Evolutionary conservation across 1,140 invertebrate species (phyloP).

Genomic region (Drosophila leontia): DNA sequence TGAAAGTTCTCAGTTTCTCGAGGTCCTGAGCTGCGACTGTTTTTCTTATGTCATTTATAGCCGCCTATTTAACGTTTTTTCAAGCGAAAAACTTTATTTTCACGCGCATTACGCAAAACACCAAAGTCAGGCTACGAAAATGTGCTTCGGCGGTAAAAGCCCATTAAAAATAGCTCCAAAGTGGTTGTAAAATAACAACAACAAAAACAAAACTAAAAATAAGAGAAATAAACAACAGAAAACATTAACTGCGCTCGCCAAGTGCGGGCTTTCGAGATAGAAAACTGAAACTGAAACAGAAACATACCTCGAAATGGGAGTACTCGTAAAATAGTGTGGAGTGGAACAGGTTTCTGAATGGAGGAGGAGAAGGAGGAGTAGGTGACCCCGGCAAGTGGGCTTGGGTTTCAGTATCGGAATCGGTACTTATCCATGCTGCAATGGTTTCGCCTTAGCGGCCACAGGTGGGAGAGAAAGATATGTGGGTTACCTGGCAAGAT

Average conservation of each 20-base stretch:
- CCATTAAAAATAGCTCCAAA: conserved; percentile 76
- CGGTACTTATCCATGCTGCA: conserved; percentile 34
- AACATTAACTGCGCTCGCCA: conserved; percentile 69
- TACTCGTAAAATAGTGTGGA: conserved; percentile 40
- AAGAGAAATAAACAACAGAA: conserved; percentile 33
- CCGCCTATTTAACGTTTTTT: conserved; percentile 74
- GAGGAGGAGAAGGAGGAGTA: no score
- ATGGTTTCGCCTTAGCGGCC: conserved; percentile 25
- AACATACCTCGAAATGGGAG: conserved; percentile 26
- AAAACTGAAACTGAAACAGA: conserved; percentile 30
- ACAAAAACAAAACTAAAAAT: conserved; percentile 69
- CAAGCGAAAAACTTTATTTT: conserved; percentile 81
- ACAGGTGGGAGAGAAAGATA: conserved; percentile 22
- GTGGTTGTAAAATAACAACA: conserved; percentile 59
- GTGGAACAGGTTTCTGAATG: conserved; percentile 27
- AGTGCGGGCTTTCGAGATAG: conserved; percentile 63
- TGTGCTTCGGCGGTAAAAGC: conserved; percentile 58
- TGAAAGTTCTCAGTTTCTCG: conserved; percentile 17
- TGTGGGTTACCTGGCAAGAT: conserved; percentile 31
- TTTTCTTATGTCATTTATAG: conserved; percentile 68
- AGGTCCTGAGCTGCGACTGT: conserved; percentile 31
- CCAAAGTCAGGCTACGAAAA: conserved; percentile 56
- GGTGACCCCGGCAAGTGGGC: conserved; percentile 41
- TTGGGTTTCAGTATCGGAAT: conserved; percentile 14
- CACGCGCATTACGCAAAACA: conserved; percentile 74